These are phyloP conservation scores for Acanthococcus lagerstroemiae DNA, from an alignment of 2,888 invertebrate species.

Conservation along the genomic window DNA sequence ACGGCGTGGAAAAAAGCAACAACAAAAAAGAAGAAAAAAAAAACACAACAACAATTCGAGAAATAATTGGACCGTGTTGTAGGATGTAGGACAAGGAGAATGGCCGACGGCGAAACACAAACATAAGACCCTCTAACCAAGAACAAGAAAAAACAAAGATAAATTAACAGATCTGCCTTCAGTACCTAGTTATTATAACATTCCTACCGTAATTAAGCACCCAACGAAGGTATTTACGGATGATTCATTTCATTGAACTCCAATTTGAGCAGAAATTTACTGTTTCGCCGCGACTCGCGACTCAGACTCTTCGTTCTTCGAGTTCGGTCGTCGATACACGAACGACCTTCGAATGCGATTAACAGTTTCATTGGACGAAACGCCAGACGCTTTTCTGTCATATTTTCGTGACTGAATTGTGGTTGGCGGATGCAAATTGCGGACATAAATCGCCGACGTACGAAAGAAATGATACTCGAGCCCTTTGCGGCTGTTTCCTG, in stretches of 20 bases:
- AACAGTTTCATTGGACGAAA: no score
- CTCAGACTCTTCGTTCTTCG: no score
- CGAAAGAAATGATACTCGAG: no score
- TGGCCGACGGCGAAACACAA: constrained; percentile 14
- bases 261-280: background rate
- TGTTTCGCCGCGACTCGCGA: no score
- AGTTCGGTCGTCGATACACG: no score
- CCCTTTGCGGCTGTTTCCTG: no score
- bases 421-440: no score
- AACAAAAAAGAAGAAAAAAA: background rate
- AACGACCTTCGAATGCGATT: no score
- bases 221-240: constrained; percentile 25
- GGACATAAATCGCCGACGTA: no score
- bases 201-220: constrained; percentile 27
- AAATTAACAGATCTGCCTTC: constrained; percentile 29
- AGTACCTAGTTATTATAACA: constrained; percentile 28
- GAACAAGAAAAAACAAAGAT: constrained; percentile 25
- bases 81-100: constrained; percentile 28
- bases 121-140: constrained; percentile 26
- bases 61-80: constrained; percentile 26
- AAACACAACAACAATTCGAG: constrained; percentile 7
- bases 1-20: background rate
- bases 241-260: constrained; percentile 24
- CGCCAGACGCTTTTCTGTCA: no score
- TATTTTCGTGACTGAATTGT: no score